Percentiles rank a stretch among this genome's conserved stretches.
Conservation (phyloP, 2,888 invertebrate species). For the Philhelius pedissequus region DNA sequence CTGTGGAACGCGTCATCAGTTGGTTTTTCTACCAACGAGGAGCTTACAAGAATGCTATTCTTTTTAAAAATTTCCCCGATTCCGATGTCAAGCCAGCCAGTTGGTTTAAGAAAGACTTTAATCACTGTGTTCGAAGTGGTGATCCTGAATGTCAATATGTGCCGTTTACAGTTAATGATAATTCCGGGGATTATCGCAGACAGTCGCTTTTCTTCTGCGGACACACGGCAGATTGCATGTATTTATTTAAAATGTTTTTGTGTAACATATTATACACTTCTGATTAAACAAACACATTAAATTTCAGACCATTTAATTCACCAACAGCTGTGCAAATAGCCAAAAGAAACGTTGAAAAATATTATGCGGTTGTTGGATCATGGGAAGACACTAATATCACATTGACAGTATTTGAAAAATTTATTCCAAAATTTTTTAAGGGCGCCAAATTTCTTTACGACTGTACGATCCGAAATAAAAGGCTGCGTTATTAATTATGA, state of each 20-base stretch:
- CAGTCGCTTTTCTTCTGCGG: slow-evolving; percentile 94
- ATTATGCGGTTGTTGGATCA: slow-evolving; percentile 91
- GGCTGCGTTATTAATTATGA: not conserved
- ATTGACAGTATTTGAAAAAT: slow-evolving; percentile 87
- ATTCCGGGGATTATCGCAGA: slow-evolving; percentile 88
- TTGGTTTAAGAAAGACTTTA: slow-evolving; percentile 84
- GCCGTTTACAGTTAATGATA: slow-evolving; percentile 81
- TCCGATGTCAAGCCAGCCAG: slow-evolving; percentile 76
- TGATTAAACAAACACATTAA: not conserved
- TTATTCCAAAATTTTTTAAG: slow-evolving; percentile 88
- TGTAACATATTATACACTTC: no score
- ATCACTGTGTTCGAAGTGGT: slow-evolving; percentile 89
- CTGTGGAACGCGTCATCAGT: slow-evolving; percentile 92
- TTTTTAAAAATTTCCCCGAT: slow-evolving; percentile 89
- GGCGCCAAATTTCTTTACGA: slow-evolving; percentile 87
- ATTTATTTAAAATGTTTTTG: no score
- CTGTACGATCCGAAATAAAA: slow-evolving; percentile 81
- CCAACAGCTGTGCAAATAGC: slow-evolving; percentile 89
- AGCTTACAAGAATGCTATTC: slow-evolving; percentile 80
- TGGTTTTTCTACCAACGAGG: slow-evolving; percentile 91
- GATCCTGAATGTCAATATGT: slow-evolving; percentile 91
- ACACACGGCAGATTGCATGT: slow-evolving; percentile 89
- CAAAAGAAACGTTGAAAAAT: slow-evolving; percentile 87
- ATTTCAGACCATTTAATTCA: slow-evolving; percentile 87
- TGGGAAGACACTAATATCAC: slow-evolving; percentile 91